phyloP scores from a whole-genome alignment of 2,797 vertebrate species.

The Chiroxiphia lanceolata region DNA sequence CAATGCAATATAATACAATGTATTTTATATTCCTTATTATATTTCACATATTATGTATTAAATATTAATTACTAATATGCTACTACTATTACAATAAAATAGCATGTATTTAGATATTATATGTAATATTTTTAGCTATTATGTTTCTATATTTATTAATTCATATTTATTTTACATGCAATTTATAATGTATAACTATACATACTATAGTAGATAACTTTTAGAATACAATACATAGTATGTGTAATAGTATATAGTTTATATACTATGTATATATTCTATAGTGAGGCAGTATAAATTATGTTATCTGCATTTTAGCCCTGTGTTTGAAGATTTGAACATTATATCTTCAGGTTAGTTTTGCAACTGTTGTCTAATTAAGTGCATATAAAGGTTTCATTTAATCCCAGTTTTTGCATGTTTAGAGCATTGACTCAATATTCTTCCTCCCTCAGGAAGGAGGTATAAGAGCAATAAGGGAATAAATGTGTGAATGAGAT shows the following conservation, averaged over 20 bases:
- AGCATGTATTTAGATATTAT: background rate
- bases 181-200: background rate
- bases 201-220: accelerated
- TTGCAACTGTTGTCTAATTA: background rate
- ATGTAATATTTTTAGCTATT: background rate
- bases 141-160: background rate
- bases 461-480: background rate
- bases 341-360: background rate
- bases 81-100: background rate
- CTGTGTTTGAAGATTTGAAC: accelerated
- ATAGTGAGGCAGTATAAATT: background rate
- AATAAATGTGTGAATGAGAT: background rate
- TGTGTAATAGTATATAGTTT: background rate
- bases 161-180: background rate
- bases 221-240: background rate
- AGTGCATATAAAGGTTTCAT: background rate
- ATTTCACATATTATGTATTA: background rate
- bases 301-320: background rate
- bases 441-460: background rate
- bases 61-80: background rate
- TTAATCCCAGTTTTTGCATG: background rate
- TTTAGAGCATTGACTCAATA: background rate
- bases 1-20: no score
- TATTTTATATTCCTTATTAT: no score
- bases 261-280: no score